Evolutionary conservation across 1,140 invertebrate species (phyloP).

Genomic region (Hirudo medicinalis): DNA sequence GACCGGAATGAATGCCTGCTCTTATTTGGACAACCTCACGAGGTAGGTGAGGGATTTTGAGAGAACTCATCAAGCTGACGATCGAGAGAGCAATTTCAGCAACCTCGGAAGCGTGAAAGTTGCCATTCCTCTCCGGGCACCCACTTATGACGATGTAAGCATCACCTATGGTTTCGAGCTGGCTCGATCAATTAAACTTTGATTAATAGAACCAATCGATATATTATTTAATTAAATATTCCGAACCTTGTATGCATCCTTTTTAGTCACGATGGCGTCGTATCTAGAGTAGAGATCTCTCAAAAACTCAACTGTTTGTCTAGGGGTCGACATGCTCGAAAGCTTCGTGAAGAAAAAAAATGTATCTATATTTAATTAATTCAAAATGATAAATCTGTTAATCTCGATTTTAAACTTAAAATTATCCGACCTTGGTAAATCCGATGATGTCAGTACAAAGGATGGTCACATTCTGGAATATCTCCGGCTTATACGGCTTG

Average conservation of each 20-base stretch:
- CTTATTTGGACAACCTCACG: slow-evolving; percentile 16
- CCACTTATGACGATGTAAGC: slow-evolving; percentile 28
- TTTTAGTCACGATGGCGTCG: slow-evolving; percentile 10
- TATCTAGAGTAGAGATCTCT: slow-evolving; percentile 1
- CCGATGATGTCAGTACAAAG: slow-evolving; percentile 8
- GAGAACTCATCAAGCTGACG: not conserved
- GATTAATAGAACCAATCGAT: not conserved
- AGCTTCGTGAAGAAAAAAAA: not conserved
- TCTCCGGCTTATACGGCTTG: not conserved
- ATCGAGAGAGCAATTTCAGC: not conserved
- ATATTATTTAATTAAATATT: not conserved
- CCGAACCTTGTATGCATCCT: not conserved
- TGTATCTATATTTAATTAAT: too few relatives aligned
- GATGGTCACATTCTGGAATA: slow-evolving; percentile 5
- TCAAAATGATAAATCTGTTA: not conserved
- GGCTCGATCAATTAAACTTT: not conserved
- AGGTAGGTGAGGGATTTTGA: slow-evolving; percentile 13
- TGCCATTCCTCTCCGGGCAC: slow-evolving; percentile 48
- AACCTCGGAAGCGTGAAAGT: not conserved
- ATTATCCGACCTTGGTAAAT: not conserved
- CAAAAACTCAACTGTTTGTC: slow-evolving; percentile 11
- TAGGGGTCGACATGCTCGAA: not conserved
- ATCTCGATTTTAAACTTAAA: not conserved
- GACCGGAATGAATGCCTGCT: slow-evolving; percentile 34
- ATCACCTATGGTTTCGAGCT: slow-evolving; percentile 30